Base-by-base conservation (phyloP, 2,797 vertebrate genomes). In the Trachops cirrhosus region DNA sequence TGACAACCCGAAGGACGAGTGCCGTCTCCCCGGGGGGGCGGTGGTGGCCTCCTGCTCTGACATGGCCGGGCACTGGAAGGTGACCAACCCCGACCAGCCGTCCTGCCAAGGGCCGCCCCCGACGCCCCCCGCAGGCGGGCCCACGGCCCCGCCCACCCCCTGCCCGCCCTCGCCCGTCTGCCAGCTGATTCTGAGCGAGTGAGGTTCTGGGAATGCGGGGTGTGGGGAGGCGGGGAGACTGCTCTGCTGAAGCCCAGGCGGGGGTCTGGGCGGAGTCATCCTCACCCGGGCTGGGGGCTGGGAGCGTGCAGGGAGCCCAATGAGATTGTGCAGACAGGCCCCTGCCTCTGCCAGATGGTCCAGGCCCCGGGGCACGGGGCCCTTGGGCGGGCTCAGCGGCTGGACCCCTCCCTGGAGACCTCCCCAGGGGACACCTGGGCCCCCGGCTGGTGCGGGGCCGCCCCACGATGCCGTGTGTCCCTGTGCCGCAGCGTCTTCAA, bases 11-110 rank as follows among this genome's bases (percentile, higher is more conserved):
- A 93, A 3, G 83, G 98, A 99, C 1, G 99, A 98, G 16, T 99
- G 99, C 7, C 98, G 98, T 62, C 92, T 98, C 89, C 98, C 99
- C 0, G 95, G 77, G 34, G 98, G 99, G 0, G 29, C 95, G 0
- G 90, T 97, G 8, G 97, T 96, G 6, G 39, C 98, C 68, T 98
- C 98, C 73, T 99, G 99, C 95, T 97, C 98, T 0, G 29, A 97
- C 19, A 98, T 99, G 98, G 96, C 99, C 7, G 8, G 92, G 64
- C 87, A 97, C 96, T 99, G 99, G 99, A 98, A 97, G 5, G 98
- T 98, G 87, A 64, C 44, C 10, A 24, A 16, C 5, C 54, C 95
- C 0, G 41, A 96, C 24, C 87, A 97, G 77, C 68, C 97, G 0
- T 96, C 92, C 62, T 98, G 98, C 70, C 0, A 68, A 0, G 90